Conservation (phyloP, 2,113 vertebrate species). For the Motacilla tschutschensis region DNA sequence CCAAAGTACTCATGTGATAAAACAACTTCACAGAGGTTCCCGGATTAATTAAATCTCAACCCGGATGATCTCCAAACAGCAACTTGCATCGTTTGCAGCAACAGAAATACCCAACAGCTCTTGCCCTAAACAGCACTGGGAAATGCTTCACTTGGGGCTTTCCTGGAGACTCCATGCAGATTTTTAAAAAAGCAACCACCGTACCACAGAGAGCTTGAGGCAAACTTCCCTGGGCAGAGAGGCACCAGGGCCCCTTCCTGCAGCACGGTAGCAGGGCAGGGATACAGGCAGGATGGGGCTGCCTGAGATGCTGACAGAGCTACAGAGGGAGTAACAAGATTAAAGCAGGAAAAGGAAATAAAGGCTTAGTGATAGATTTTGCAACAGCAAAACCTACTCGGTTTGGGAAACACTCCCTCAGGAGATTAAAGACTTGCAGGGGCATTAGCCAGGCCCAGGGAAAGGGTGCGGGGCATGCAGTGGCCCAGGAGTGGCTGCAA, state of each 20-base stretch:
- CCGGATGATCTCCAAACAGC: slow-evolving; percentile 21
- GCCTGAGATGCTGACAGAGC: background rate
- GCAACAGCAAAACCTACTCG: background rate
- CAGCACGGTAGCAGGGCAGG: accelerated
- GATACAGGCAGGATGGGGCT: background rate
- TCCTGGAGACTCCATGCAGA: background rate
- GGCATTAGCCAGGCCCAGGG: background rate
- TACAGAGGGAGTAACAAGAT: background rate
- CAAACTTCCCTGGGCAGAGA: background rate
- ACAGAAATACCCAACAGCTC: background rate
- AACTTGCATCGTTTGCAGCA: accelerated
- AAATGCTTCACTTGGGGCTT: background rate
- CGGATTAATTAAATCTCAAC: background rate
- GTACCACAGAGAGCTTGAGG: background rate
- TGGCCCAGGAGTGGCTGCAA: accelerated
- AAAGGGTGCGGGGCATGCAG: accelerated
- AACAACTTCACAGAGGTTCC: slow-evolving; percentile 11
- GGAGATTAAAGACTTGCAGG: background rate
- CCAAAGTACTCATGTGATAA: background rate
- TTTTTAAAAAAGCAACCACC: background rate
- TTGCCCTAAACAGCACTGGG: background rate
- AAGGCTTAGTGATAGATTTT: background rate
- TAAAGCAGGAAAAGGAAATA: slow-evolving; percentile 27
- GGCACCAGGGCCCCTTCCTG: background rate
- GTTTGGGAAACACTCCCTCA: background rate